These are phyloP conservation scores for Plagodis dolabraria DNA, from an alignment of 2,888 invertebrate species.

Conservation along the genomic window DNA sequence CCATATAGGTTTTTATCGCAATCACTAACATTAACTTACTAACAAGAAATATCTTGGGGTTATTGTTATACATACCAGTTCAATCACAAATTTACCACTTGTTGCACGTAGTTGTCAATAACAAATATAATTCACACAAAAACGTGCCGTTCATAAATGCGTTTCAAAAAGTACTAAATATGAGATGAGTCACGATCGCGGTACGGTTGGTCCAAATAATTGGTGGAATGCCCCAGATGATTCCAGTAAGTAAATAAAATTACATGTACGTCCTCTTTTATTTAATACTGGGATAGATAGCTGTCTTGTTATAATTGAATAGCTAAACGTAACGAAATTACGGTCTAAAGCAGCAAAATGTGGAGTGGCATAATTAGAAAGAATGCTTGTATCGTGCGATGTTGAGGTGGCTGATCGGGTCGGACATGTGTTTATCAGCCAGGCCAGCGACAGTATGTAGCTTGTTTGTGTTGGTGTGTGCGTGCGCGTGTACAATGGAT, in stretches of 20 bases:
- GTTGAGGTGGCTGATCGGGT: slow-evolving; percentile 45
- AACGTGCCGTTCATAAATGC: no score
- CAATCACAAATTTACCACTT: no score
- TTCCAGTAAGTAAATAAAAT: slow-evolving; percentile 9
- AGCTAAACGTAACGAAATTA: slow-evolving; percentile 10
- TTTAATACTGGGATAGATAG: no score
- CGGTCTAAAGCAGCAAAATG: slow-evolving; percentile 17
- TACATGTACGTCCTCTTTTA: slow-evolving; percentile 14
- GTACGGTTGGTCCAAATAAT: slow-evolving; percentile 4
- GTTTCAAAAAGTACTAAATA: neutral
- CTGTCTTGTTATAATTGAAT: neutral
- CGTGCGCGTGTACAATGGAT: slow-evolving; percentile 76
- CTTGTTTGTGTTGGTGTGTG: slow-evolving; percentile 78
- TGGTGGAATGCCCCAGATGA: slow-evolving; percentile 2
- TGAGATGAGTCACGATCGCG: slow-evolving; percentile 1
- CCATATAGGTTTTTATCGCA: no score
- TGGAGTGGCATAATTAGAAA: slow-evolving; percentile 42
- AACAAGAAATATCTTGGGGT: no score
- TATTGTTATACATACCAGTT: no score
- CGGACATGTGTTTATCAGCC: slow-evolving; percentile 63
- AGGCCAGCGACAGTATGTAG: slow-evolving; percentile 49
- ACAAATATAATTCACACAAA: no score
- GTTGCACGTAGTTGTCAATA: no score
- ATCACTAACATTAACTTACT: no score
- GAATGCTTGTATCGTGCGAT: slow-evolving; percentile 30